phyloP scores from a whole-genome alignment of 2,797 vertebrate species.

The Mus spretus region DNA sequence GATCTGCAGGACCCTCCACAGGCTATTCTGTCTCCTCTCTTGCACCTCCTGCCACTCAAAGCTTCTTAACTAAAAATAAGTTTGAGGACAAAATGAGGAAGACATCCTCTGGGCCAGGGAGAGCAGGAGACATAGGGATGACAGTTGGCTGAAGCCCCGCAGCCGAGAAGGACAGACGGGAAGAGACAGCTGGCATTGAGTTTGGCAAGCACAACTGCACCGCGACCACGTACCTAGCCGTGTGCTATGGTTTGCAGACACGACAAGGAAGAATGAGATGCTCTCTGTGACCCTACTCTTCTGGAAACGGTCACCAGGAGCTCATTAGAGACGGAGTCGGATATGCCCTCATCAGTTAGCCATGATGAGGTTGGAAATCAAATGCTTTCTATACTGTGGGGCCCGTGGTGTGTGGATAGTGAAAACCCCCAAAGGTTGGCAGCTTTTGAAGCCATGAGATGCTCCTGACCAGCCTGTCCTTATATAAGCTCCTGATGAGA shows the following conservation, averaged over 20 bases:
- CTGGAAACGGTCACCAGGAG: neutral
- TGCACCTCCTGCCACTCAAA: neutral
- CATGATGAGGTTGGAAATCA: neutral
- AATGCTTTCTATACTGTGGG: neutral
- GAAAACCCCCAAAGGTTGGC: neutral
- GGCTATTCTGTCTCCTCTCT: neutral
- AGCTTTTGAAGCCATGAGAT: neutral
- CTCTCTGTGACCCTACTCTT: neutral
- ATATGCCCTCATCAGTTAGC: neutral
- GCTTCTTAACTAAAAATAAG: constrained; percentile 59
- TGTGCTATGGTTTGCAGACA: neutral
- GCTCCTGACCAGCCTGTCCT: neutral
- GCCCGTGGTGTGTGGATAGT: neutral
- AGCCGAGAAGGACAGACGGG: neutral
- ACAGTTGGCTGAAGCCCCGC: neutral
- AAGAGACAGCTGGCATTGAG: neutral
- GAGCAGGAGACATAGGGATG: constrained; percentile 1
- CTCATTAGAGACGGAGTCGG: neutral
- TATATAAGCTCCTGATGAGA: neutral
- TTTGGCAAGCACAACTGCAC: neutral
- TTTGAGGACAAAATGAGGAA: constrained; percentile 12
- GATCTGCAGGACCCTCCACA: neutral
- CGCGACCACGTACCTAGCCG: neutral
- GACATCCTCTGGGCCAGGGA: constrained; percentile 16
- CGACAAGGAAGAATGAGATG: neutral